A percentile compares a stretch with the other conserved stretches of the same genome.
Evolutionary conservation across 2,113 vertebrate species (phyloP).

Genomic region (Chaetodon auriga): DNA sequence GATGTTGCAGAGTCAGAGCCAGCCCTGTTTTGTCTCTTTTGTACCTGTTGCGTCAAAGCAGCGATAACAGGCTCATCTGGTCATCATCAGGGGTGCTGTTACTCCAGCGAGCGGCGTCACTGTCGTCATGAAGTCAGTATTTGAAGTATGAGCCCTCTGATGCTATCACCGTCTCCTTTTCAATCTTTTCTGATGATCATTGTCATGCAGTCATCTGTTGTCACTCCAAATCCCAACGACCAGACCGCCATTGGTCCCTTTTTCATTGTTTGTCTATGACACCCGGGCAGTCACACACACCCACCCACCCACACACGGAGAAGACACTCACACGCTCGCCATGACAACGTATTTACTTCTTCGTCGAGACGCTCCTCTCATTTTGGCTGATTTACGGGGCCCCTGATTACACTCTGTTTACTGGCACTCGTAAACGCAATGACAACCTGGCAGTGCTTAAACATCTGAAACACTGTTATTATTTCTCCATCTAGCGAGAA

Average conservation of each 20-base stretch:
- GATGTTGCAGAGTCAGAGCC: constrained; percentile 17
- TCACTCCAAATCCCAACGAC: constrained; percentile 49
- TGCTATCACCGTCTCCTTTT: constrained; percentile 28
- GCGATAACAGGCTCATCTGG: constrained; percentile 43
- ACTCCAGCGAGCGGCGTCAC: constrained; percentile 32
- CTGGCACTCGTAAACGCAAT: constrained; percentile 78
- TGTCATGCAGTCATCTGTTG: constrained; percentile 49
- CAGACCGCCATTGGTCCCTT: not conserved
- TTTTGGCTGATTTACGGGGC: constrained; percentile 73
- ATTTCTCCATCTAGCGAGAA: constrained; percentile 68
- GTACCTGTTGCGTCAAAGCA: constrained; percentile 29
- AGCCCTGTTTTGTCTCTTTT: constrained; percentile 11
- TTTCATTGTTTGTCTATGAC: constrained; percentile 49
- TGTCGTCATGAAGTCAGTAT: constrained; percentile 42
- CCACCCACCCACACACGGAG: constrained; percentile 18
- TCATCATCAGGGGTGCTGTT: constrained; percentile 47
- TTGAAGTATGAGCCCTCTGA: constrained; percentile 42
- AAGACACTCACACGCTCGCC: constrained; percentile 36
- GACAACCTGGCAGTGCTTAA: constrained; percentile 74
- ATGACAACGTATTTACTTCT: constrained; percentile 74
- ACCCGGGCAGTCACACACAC: constrained; percentile 32
- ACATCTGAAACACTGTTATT: constrained; percentile 70
- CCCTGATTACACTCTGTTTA: constrained; percentile 80
- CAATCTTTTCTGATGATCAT: constrained; percentile 25
- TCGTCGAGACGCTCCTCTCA: constrained; percentile 59